Conservation (phyloP, 2,888 invertebrate species). For the Laothoe populi region DNA sequence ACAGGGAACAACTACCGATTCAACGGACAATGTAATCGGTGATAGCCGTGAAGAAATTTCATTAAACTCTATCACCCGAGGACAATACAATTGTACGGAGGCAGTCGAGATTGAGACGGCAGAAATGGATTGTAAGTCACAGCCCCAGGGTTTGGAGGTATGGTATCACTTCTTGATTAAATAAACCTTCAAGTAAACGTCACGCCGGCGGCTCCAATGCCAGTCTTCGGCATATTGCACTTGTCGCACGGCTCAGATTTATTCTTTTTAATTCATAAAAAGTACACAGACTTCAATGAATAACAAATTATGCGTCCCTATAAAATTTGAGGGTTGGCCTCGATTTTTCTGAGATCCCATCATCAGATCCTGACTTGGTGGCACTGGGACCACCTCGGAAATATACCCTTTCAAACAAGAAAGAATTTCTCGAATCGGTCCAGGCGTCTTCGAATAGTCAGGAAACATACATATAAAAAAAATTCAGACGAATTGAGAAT, state of each 20-base stretch:
- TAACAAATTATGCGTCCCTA: too few relatives aligned
- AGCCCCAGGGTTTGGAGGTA: slow-evolving; percentile 52
- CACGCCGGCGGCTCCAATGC: slow-evolving; percentile 68
- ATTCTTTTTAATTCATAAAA: too few relatives aligned
- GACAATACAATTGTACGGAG: slow-evolving; percentile 76
- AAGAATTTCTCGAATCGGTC: too few relatives aligned
- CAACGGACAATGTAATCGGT: slow-evolving; percentile 52
- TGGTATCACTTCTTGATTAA: slow-evolving; percentile 78
- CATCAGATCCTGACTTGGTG: too few relatives aligned
- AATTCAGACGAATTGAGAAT: too few relatives aligned
- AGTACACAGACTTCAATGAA: too few relatives aligned
- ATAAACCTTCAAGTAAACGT: slow-evolving; percentile 77
- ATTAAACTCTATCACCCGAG: slow-evolving; percentile 76
- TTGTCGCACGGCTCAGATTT: slow-evolving; percentile 50
- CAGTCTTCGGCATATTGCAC: slow-evolving; percentile 73
- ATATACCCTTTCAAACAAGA: too few relatives aligned
- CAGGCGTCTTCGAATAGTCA: too few relatives aligned
- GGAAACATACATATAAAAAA: too few relatives aligned
- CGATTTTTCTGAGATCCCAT: too few relatives aligned
- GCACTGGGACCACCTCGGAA: too few relatives aligned
- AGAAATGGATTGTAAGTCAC: slow-evolving; percentile 60
- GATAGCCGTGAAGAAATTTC: slow-evolving; percentile 73
- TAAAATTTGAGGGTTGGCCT: too few relatives aligned
- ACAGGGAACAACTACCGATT: slow-evolving; percentile 65
- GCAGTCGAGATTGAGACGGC: slow-evolving; percentile 78